Base-by-base conservation (phyloP, 2,888 invertebrate species). In the Autographa pulchrina region DNA sequence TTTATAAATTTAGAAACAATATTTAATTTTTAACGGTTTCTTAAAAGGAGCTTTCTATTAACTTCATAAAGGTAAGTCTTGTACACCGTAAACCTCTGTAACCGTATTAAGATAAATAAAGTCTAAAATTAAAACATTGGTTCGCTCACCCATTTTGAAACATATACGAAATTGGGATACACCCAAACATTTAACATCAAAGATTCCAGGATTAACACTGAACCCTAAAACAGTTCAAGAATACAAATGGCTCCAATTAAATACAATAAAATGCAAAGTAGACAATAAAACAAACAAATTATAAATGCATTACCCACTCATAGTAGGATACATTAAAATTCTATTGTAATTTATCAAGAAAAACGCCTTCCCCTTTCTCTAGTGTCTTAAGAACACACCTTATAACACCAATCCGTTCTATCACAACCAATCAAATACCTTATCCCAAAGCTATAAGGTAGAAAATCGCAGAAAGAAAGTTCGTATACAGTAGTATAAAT, bases 221-320 rank as follows among this genome's bases (percentile, higher is more conserved):
- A 83, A 80, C 85, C 80, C 78, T 83, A 77, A 85, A 85, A 77
- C 72, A 76, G 77, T 85, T 76, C 74, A 82, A 86, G 85, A 84
- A 85, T 86, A 88, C 85, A 91, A 93, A 93, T 88, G 64, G 85
- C 86, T 86, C 84, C 90, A 93, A 93, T 94, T 93, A 92, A 93
- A 90, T 87, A 86, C 89, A 92, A 92, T 94, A 93, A 94, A 93
- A 94, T 94, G 91, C 90, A 93, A 94, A 87, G 91, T 83, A 88
- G 86, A 91, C 86, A 91, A 92, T 93, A 93, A 93, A 94, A 93
- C 92, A 94, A 94, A 94, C 95, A 94, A 92, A 95, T 95, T 95
- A 94, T 92, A 94, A 94, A 92, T 85, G 81, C 92, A 94, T 95
- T 90, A 93, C 86, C 89, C 87, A 91, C 90, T 92, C 90, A 72